Evolutionary conservation across 2,113 vertebrate genomes (phyloP).

Genomic region (Lepus europaeus): DNA sequence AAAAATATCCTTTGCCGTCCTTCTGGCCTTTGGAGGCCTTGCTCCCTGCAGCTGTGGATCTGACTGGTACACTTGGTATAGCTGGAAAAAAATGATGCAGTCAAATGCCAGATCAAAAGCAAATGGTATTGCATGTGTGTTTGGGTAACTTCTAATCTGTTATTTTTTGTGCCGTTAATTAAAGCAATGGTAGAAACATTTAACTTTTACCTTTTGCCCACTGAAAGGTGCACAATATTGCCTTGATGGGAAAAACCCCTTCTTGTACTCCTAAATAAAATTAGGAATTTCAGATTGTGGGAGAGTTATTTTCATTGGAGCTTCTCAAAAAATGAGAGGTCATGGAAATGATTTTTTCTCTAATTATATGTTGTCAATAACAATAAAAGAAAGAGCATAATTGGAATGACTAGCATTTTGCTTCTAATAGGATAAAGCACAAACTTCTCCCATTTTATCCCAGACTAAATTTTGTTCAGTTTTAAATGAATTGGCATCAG

Average conservation of each 20-base stretch:
- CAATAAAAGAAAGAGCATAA: not conserved
- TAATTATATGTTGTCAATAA: not conserved
- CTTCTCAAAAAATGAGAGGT: slow-evolving; percentile 28
- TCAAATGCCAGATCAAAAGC: slow-evolving; percentile 71
- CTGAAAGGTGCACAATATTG: slow-evolving; percentile 80
- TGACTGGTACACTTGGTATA: slow-evolving; percentile 37
- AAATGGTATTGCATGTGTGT: slow-evolving; percentile 68
- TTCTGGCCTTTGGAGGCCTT: not conserved
- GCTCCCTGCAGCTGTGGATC: slow-evolving; percentile 51
- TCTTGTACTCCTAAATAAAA: not conserved
- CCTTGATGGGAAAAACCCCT: not conserved
- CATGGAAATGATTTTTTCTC: slow-evolving; percentile 35
- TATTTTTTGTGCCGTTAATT: not conserved
- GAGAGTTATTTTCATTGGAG: slow-evolving; percentile 18
- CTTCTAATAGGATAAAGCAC: not conserved
- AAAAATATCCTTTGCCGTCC: not conserved
- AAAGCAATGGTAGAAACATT: not conserved
- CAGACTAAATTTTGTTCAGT: not conserved
- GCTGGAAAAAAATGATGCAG: slow-evolving; percentile 78
- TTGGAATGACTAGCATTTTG: not conserved
- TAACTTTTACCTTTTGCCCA: slow-evolving; percentile 2
- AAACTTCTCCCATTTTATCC: slow-evolving; percentile 18
- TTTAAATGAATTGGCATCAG: slow-evolving; percentile 16
- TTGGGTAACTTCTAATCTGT: slow-evolving; percentile 62
- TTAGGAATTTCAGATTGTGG: slow-evolving; percentile 30